Percentiles rank a stretch among this genome's conserved stretches.
phyloP scores from a whole-genome alignment of 2,888 invertebrate genomes.

The Brachycybe producta region DNA sequence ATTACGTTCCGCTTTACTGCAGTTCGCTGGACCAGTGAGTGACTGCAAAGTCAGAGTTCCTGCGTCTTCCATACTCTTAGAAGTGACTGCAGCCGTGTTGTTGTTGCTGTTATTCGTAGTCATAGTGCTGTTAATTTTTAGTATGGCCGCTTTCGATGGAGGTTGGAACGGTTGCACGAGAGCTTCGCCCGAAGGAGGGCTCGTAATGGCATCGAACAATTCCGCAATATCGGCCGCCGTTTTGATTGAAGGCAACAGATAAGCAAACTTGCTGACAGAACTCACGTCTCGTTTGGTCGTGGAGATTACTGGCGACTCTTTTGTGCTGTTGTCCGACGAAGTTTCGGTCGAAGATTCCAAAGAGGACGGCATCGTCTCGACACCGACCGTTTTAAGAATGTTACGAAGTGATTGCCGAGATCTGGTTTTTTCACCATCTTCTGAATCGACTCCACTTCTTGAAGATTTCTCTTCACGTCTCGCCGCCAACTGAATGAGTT shows the following conservation, averaged over 20 bases:
- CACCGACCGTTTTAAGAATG: constrained; percentile 5
- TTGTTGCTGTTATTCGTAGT: neutral
- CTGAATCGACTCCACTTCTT: constrained; percentile 4
- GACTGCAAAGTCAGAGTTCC: neutral
- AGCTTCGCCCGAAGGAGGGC: neutral
- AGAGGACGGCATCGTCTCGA: neutral
- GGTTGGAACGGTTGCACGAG: constrained; percentile 7
- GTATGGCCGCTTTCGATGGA: neutral
- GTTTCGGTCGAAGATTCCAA: neutral
- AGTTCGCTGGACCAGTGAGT: constrained; percentile 7
- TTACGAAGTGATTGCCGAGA: neutral
- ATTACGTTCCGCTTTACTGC: constrained; percentile 11
- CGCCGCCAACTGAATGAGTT: constrained; percentile 6
- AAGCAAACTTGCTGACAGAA: constrained; percentile 7
- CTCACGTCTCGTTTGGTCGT: neutral
- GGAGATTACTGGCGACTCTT: neutral
- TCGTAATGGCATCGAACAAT: constrained; percentile 1
- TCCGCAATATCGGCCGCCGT: constrained; percentile 8
- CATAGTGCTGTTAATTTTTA: neutral
- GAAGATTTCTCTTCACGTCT: constrained; percentile 13
- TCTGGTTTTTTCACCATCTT: neutral
- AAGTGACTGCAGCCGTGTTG: neutral
- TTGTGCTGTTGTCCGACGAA: no score
- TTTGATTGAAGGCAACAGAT: neutral
- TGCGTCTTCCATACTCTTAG: neutral